A percentile compares a stretch with the other conserved stretches of the same genome.
Conservation (phyloP, 2,113 vertebrate genomes). For the Passer montanus region DNA sequence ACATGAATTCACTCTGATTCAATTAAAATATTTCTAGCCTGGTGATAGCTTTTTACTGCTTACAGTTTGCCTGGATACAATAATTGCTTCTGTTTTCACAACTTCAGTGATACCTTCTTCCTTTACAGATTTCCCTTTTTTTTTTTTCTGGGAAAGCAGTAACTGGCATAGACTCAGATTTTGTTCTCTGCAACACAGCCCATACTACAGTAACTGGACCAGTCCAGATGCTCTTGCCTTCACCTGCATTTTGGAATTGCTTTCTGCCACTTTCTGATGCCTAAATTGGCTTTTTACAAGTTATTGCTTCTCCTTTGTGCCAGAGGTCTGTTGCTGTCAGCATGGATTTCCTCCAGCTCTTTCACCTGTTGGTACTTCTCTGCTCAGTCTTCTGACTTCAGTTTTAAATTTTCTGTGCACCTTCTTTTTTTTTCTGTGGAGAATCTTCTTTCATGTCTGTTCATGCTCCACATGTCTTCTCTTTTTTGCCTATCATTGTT, state of each 20-base stretch:
- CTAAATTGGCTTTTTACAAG: neutral
- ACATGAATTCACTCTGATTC: neutral
- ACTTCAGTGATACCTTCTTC: neutral
- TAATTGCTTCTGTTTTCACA: neutral
- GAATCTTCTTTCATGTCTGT: neutral
- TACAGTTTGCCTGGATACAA: neutral
- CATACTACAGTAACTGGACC: neutral
- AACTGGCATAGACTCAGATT: neutral
- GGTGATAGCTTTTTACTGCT: neutral
- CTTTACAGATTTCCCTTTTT: neutral
- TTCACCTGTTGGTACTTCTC: neutral
- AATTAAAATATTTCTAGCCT: neutral
- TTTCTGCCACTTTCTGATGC: neutral
- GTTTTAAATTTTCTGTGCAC: neutral
- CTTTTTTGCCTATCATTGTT: neutral
- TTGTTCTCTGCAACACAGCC: neutral
- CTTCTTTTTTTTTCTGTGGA: neutral
- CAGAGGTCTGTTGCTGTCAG: neutral
- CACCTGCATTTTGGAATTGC: neutral
- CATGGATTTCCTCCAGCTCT: neutral
- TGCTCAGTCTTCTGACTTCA: neutral
- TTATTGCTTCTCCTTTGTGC: neutral
- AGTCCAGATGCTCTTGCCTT: neutral
- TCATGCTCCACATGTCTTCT: neutral
- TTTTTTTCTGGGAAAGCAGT: neutral